These are phyloP conservation scores for Zaprionus ghesquierei DNA, from an alignment of 1,140 invertebrate species.

Conservation along the genomic window DNA sequence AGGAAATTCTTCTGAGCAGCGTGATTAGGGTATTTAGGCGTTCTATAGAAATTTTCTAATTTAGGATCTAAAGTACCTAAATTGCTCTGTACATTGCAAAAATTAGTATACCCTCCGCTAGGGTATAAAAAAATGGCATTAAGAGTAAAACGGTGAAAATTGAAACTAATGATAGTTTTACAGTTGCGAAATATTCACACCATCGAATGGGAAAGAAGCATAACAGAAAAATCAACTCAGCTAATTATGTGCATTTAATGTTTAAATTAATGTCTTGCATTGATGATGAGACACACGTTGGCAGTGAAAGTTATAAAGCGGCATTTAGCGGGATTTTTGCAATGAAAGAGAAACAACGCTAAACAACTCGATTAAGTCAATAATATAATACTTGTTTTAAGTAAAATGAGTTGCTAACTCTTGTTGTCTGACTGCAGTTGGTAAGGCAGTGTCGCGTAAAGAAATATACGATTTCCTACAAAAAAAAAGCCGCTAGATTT, in stretches of 20 bases:
- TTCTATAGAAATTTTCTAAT: too few species aligned
- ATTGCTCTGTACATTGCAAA: not conserved
- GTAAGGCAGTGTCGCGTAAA: too few species aligned
- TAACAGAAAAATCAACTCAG: constrained; percentile 43
- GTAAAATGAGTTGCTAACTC: constrained; percentile 53
- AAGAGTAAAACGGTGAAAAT: not conserved
- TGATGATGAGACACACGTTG: constrained; percentile 24
- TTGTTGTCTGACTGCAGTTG: constrained; percentile 36
- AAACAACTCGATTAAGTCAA: constrained; percentile 31
- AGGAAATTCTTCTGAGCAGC: not conserved
- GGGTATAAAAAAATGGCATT: not conserved
- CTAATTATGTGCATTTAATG: constrained; percentile 75
- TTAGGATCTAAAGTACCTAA: too few species aligned
- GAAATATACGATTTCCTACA: too few species aligned
- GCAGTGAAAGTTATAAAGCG: constrained; percentile 71
- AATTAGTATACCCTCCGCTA: not conserved
- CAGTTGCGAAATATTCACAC: not conserved
- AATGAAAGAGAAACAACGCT: constrained; percentile 27
- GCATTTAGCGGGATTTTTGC: constrained; percentile 46
- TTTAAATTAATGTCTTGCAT: constrained; percentile 73
- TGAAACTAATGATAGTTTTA: not conserved
- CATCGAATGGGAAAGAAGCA: constrained; percentile 2
- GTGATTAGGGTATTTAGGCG: not conserved
- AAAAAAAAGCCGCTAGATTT: too few species aligned
- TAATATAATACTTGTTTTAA: constrained; percentile 37